phyloP scores from a whole-genome alignment of 2,888 invertebrate genomes.

The Spodoptera picta region DNA sequence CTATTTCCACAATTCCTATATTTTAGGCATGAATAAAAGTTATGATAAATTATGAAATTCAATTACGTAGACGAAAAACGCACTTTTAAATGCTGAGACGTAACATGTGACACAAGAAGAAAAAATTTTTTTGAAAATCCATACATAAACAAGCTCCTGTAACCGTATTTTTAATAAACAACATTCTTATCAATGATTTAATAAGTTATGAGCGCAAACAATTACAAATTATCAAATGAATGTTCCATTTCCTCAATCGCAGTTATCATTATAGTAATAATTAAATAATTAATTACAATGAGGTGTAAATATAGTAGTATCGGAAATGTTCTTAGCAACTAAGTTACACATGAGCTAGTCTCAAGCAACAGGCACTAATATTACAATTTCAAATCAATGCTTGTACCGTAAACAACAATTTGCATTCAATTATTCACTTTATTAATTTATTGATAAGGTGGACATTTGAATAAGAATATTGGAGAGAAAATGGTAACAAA shows the following conservation, averaged over 20 bases:
- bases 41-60: no score
- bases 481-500: no score
- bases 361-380: conserved; percentile 26
- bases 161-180: neutral
- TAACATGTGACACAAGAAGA: no score
- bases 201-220: conserved; percentile 9
- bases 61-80: no score
- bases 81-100: no score
- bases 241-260: conserved; percentile 28
- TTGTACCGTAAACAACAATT: conserved; percentile 5
- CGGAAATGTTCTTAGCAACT: conserved; percentile 23
- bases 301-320: conserved; percentile 11
- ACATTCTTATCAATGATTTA: conserved; percentile 4
- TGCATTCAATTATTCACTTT: conserved; percentile 27
- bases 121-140: no score
- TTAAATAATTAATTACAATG: conserved; percentile 16
- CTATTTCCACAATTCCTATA: no score
- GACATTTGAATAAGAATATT: conserved; percentile 15
- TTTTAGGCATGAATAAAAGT: no score
- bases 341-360: conserved; percentile 27
- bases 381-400: conserved; percentile 47
- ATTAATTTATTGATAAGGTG: conserved; percentile 18
- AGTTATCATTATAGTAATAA: conserved; percentile 13
- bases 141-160: no score
- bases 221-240: conserved; percentile 9